Base-by-base conservation (phyloP, 1,140 invertebrate genomes). In the Cryptotermes secundus region DNA sequence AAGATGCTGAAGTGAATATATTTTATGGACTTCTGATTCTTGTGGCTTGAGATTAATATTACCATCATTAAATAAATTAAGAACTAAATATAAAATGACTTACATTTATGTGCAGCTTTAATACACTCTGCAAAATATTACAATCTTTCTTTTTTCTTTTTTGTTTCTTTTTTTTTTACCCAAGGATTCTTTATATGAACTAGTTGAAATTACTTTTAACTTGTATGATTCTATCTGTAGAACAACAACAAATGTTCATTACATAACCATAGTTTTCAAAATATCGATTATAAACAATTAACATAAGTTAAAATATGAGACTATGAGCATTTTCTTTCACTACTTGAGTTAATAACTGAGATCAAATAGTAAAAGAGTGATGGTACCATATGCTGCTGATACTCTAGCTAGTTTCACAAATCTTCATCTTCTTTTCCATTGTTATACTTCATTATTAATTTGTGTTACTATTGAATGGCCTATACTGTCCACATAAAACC, bases 1-100 rank as follows among this genome's bases (percentile, higher is more conserved):
- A 72, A 31, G 7, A 72, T 31, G 59, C 59, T 72, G 59, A 72
- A 72, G n/a, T 72, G n/a, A 72, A n/a, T 72, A 72, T 72, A 72
- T 72, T 72, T 72, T 72, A 72, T 31, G 7, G 31, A 26, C 59
- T 72, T 31, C 7, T 31, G 59, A 72, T n/a, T 72, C n/a, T 14
- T 72, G 59, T 31, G 26, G 59, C n/a, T n/a, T 7, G 31, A 72
- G 26, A 72, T 31, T 72, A 26, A 72, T 31, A 72, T 72, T 72
- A 72, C n/a, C n/a, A 72, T 72, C 59, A 72, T 6, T 72, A 31
- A 72, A 72, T n/a, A 72, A 72, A 72, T 72, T 31, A 9, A 16
- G 31, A 72, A 3, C 59, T 72, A n/a, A n/a, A 72, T 31, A 72
- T 72, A 72, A 72, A 72, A 31, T 6, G 1, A 72, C 7, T 31